phyloP scores from a whole-genome alignment of 2,797 vertebrate genomes.

The Xiphophorus birchmanni region DNA sequence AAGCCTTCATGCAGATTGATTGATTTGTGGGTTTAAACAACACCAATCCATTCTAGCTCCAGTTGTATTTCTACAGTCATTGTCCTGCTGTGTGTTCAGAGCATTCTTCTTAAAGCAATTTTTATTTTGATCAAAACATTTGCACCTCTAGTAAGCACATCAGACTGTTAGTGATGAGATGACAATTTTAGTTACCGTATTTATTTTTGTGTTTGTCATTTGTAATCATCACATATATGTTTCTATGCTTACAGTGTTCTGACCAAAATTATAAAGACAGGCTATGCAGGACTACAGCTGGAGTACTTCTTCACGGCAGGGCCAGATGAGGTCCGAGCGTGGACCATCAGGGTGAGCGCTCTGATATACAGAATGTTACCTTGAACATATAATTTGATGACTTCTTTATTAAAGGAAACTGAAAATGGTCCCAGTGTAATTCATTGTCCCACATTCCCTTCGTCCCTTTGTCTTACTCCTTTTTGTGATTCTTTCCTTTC shows the following conservation, averaged over 20 bases:
- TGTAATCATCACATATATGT: background rate
- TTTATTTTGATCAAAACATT: background rate
- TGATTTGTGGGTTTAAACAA: background rate
- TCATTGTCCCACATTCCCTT: background rate
- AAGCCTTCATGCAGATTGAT: background rate
- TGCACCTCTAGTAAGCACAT: background rate
- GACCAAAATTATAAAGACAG: constrained; percentile 98
- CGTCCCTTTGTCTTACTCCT: background rate
- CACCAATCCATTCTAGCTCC: background rate
- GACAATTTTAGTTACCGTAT: background rate
- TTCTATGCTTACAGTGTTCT: constrained; percentile 82
- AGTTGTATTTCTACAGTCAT: background rate
- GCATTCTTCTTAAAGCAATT: background rate
- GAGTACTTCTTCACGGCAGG: constrained; percentile 99
- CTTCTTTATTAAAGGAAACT: background rate
- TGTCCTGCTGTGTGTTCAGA: background rate
- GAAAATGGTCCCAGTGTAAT: background rate
- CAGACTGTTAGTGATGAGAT: background rate
- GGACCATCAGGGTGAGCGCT: constrained; percentile 88
- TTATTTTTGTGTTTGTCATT: background rate
- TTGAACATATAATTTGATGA: background rate
- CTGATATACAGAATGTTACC: background rate
- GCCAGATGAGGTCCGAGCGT: constrained; percentile 98
- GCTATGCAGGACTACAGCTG: constrained; percentile 94
- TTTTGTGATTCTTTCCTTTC: background rate